A percentile compares a stretch with the other conserved stretches of the same genome.
These are phyloP conservation scores for Astyanax mexicanus DNA, from an alignment of 2,797 vertebrate species.

Conservation along the genomic window DNA sequence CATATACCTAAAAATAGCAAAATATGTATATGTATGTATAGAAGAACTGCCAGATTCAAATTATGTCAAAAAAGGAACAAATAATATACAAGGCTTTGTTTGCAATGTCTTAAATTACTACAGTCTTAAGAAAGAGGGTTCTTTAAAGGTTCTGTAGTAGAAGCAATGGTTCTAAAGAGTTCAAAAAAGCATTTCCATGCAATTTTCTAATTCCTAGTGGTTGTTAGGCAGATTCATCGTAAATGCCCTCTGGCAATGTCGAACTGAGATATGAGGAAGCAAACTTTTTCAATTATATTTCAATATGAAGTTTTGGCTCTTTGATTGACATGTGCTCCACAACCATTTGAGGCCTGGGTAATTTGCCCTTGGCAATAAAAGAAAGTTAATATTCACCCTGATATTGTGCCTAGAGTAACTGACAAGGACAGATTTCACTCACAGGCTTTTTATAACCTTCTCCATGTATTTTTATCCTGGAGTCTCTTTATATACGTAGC, in stretches of 20 bases:
- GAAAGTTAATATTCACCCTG: slow-evolving; percentile 43
- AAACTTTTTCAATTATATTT: slow-evolving; percentile 57
- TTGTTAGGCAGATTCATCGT: neutral
- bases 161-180: no score
- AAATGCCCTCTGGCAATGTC: slow-evolving; percentile 50
- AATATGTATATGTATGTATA: no score
- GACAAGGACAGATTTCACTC: slow-evolving; percentile 45
- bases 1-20: no score
- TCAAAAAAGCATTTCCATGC: no score
- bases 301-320: slow-evolving; percentile 21
- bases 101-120: no score
- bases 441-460: slow-evolving; percentile 8
- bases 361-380: slow-evolving; percentile 48
- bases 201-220: slow-evolving; percentile 8
- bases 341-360: slow-evolving; percentile 37
- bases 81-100: no score
- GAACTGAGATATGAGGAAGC: slow-evolving; percentile 33
- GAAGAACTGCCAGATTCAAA: no score
- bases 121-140: no score
- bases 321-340: slow-evolving; percentile 56
- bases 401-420: slow-evolving; percentile 37
- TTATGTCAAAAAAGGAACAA: no score
- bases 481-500: neutral
- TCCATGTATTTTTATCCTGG: slow-evolving; percentile 18
- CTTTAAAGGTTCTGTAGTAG: no score